Base-by-base conservation (phyloP, 2,888 invertebrate species). In the Melolontha melolontha region DNA sequence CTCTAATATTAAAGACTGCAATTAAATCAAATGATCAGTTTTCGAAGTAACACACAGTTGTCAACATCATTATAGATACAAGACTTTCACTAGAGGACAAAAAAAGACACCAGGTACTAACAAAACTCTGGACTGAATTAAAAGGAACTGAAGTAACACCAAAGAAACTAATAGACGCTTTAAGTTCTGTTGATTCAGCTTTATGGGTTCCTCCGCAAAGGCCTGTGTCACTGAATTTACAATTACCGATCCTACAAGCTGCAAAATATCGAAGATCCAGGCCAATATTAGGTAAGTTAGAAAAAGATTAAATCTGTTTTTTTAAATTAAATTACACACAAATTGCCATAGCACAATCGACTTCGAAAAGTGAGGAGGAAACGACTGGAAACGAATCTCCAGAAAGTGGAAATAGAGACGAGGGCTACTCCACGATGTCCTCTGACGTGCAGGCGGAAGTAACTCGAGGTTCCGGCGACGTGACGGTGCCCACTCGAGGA, bases 361-460 rank as follows among this genome's bases (percentile, higher is more conserved):
- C 80, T 71, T 82, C 79, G 50, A 84, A 83, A 72, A 88, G 89
- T 67, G 88, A 86, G 66, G 89, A 90, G 70, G 90, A 90, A 76
- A 90, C 88, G 29, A 80, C 80, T 1, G 91, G 90, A 11, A 90
- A 89, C 73, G 91, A 92, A 79, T 91, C 91, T 70, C 91, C 91
- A 0, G 91, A 91, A 77, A 91, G 91, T 75, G 91, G 91, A 47
- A 91, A 91, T 73, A 87, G 92, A 74, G 93, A 93, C 84, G 93
- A 93, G 80, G 93, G 92, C 14, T 93, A 93, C 82, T 92, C 92
- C 69, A 93, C 93, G 4, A 93, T 93, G 92, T 92, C 92, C 10
- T 92, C 92, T 71, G 93, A 93, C 79, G 91, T 92, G 0, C 92
- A 92, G 81, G 90, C 90, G 0, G 91, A 91, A 76, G 89, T 90